Base-by-base conservation (phyloP, 1,140 invertebrate species). In the Anagrus nilaparvatae region DNA sequence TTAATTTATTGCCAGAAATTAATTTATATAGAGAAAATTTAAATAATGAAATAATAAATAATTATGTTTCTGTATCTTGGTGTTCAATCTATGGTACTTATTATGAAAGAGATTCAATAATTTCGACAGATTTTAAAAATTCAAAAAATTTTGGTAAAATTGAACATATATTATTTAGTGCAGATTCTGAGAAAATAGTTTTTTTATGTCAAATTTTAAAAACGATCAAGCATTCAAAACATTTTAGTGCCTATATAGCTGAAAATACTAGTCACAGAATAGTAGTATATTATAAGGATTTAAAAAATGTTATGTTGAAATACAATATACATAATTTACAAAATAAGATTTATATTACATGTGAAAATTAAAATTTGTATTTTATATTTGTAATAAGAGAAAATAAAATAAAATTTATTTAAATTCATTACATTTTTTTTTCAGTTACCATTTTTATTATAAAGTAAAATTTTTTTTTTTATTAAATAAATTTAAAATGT, bases 1-100 rank as follows among this genome's bases (percentile, higher is more conserved):
- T 46, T 23, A 17, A 10, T 32, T 14, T 39, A 36, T 34, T 43
- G 8, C 17, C 28, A 2, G 20, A 39, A 16, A 34, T 43, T 33
- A 6, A 28, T 29, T 19, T 19, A 19, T 29, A 29, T 21, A 29
- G 3, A 29, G 20, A 39, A 29, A 28, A 19, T 4, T 29, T 39
- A 29, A 2, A 4, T 7, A 19, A 19, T 19, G 12, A 39, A 19
- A 12, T 20, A 7, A 16, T 34, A 18, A 18, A 29, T 13, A n/a
- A 39, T 2, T 39, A 13, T 20, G 27, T 39, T 39, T 18, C 27
- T 39, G 14, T 39, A 8, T 19, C 36, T 28, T 39, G 25, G 36
- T 12, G 28, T n/a, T 8, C 27, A 19, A 20, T 39, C 9, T 8
- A 19, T 39, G 36, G 36, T 2, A 39, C 14, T 3, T 5, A 14